A percentile compares a stretch with the other conserved stretches of the same genome.
Evolutionary conservation across 2,797 vertebrate species (phyloP).

Genomic region (Pseudotriccus pelzelni): DNA sequence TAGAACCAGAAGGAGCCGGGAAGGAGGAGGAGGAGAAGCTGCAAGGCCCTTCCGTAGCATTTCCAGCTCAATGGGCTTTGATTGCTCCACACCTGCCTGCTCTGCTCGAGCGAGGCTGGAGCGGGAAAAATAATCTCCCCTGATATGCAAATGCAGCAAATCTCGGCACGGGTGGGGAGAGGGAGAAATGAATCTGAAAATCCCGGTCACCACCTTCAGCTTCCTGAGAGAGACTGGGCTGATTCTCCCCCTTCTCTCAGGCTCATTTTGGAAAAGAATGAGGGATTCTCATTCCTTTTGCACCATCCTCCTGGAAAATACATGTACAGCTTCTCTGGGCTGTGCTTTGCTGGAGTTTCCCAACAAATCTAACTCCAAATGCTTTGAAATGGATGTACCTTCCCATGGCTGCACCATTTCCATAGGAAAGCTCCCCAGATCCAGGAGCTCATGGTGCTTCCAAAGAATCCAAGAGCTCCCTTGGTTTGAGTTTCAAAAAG

Average conservation of each 20-base stretch:
- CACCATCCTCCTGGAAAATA: background rate
- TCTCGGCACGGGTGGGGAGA: background rate
- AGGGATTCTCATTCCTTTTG: background rate
- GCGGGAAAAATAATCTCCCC: conserved; percentile 43
- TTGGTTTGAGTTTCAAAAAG: background rate
- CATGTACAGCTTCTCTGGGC: rapidly evolving
- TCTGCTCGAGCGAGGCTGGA: background rate
- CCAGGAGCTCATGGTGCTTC: background rate
- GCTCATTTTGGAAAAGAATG: background rate
- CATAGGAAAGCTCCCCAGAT: background rate
- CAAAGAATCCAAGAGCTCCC: background rate
- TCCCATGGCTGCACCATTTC: background rate
- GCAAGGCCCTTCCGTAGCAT: background rate
- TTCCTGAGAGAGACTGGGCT: background rate
- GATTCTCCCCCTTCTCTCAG: background rate
- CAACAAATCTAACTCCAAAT: background rate
- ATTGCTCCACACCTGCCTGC: conserved; percentile 61
- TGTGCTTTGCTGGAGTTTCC: background rate
- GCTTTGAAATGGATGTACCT: background rate
- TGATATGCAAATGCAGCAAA: conserved; percentile 48
- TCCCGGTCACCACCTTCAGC: background rate
- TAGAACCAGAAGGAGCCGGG: background rate
- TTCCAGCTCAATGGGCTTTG: conserved; percentile 55
- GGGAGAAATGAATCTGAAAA: conserved; percentile 8
- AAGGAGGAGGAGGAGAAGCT: conserved; percentile 3